These are phyloP conservation scores for Corythoichthys intestinalis DNA, from an alignment of 2,113 vertebrate species.

Conservation along the genomic window DNA sequence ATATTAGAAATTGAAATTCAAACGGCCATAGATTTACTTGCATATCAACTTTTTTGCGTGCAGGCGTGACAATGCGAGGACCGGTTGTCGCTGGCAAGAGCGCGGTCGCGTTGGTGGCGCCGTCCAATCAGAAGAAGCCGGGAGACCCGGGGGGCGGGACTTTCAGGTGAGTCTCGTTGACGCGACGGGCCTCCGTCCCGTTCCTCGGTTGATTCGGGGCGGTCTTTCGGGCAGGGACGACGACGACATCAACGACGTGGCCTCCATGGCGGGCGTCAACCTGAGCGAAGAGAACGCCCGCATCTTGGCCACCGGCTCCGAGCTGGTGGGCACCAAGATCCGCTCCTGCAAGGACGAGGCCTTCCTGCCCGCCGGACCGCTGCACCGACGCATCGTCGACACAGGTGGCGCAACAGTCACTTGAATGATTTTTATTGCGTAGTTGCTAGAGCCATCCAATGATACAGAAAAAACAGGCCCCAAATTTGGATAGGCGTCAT, in stretches of 20 bases:
- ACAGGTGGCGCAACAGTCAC: slow-evolving; percentile 62
- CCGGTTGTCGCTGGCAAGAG: slow-evolving; percentile 69
- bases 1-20: too few species aligned
- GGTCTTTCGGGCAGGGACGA: slow-evolving; percentile 70
- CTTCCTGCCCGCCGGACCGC: slow-evolving; percentile 76
- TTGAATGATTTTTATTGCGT: too few species aligned
- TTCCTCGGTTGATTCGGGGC: too few species aligned
- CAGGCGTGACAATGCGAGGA: slow-evolving; percentile 71
- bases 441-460: too few species aligned
- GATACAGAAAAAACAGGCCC: too few species aligned
- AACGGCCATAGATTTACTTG: too few species aligned
- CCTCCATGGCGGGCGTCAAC: slow-evolving; percentile 85
- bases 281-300: slow-evolving; percentile 83
- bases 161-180: slow-evolving; percentile 66
- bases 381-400: slow-evolving; percentile 82
- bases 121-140: slow-evolving; percentile 80
- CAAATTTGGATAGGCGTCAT: too few species aligned
- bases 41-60: too few species aligned
- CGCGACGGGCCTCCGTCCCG: too few species aligned
- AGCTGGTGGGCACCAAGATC: slow-evolving; percentile 80
- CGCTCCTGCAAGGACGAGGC: slow-evolving; percentile 84
- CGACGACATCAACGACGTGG: slow-evolving; percentile 85
- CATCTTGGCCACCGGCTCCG: slow-evolving; percentile 81
- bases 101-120: slow-evolving; percentile 66
- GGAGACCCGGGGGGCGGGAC: slow-evolving; percentile 78